Conservation (phyloP, 2,113 vertebrate species). For the Catharus bicknelli region DNA sequence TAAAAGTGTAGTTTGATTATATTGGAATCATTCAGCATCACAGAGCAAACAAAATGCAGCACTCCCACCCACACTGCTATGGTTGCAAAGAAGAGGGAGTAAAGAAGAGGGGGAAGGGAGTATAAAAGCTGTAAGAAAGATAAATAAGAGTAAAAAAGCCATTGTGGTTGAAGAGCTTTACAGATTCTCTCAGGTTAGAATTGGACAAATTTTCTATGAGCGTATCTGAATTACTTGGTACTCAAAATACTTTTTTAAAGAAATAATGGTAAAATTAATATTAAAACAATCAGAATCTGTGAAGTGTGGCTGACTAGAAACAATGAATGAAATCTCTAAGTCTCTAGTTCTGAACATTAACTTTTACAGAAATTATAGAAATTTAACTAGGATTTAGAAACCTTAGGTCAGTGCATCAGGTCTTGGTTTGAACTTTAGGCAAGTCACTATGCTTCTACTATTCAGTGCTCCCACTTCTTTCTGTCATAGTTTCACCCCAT, state of each 20-base stretch:
- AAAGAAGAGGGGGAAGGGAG: conserved; percentile 14
- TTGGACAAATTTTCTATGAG: neutral
- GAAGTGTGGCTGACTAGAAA: neutral
- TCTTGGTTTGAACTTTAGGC: neutral
- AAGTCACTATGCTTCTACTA: neutral
- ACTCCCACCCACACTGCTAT: conserved; percentile 47
- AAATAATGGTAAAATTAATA: neutral
- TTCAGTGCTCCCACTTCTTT: neutral
- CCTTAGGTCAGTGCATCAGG: neutral
- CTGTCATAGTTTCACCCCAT: neutral
- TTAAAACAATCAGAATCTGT: neutral
- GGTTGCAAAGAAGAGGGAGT: conserved; percentile 30
- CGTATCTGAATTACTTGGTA: neutral
- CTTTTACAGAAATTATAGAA: neutral
- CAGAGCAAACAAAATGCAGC: conserved; percentile 58
- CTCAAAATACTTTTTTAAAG: neutral
- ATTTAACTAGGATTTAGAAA: neutral
- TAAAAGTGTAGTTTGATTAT: conserved; percentile 76
- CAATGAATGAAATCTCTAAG: neutral
- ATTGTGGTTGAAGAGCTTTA: neutral
- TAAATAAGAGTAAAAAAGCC: neutral
- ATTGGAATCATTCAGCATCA: conserved; percentile 68
- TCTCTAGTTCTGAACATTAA: neutral
- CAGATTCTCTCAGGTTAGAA: neutral
- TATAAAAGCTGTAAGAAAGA: conserved; percentile 1